Base-by-base conservation (phyloP, 2,888 invertebrate genomes). In the Neoscelio sp. region DNA sequence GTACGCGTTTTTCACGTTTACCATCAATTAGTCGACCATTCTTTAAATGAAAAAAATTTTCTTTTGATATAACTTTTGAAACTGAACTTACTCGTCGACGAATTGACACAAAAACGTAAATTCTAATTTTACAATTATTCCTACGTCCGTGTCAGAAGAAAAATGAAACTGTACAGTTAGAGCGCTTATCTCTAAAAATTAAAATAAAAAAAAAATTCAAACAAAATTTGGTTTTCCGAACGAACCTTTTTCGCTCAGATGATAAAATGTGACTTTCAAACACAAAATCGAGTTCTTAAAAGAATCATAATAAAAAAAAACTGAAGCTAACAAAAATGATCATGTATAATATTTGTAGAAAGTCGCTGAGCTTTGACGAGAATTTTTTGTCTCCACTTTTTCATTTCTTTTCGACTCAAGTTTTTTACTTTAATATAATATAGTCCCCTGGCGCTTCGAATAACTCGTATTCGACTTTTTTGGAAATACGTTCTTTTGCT, bases 361-460 rank as follows among this genome's bases (percentile, higher is more conserved):
- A 23, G 35, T 46, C 58, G 74, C 74, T 67, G 74, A 68, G 30
- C 38, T 44, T 75, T 42, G 67, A 46, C 42, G 60, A 56, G 38
- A 48, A 60, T 38, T 17, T 26, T 18, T 58, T 56, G 46, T 68
- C 75, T 75, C 75, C 75, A 67, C 60, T 68, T 75, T 75, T 30
- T 68, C 75, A 68, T 68, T 68, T 60, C 60, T 68, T 75, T 75
- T 30, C 17, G 42, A 52, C 28, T 52, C 40, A 17, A 68, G 60
- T 75, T 38, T 60, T 38, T 62, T 46, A 38, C 0, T 40, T 54
- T 38, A 54, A 62, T 54, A 64, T 26, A 26, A 26, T n/a, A 26
- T 26, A 5, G 7, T 26, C 26, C 26, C 26, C 7, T 26, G 26
- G 26, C 7, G 26, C 26, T 26, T 26, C 7, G 3, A 7, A 26